Percentiles rank a stretch among this genome's conserved stretches.
These are phyloP conservation scores for Chromoteleia sp. DNA, from an alignment of 2,888 invertebrate genomes.

Conservation along the genomic window DNA sequence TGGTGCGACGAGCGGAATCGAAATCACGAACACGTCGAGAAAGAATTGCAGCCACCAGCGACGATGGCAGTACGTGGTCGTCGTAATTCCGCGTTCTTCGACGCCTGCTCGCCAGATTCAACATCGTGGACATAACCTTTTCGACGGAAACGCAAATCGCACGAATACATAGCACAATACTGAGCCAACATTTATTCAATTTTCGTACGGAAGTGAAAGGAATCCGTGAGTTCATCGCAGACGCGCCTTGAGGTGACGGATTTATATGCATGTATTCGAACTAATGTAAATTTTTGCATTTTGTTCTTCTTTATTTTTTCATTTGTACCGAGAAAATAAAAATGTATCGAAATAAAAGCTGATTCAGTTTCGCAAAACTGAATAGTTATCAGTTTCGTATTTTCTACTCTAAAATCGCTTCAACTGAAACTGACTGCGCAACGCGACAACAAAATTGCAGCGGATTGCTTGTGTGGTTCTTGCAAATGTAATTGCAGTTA, in stretches of 20 bases:
- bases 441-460: conserved; percentile 14
- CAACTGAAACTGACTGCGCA: no score
- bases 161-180: conserved; percentile 94
- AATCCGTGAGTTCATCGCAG: conserved; percentile 85
- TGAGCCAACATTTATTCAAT: conserved; percentile 90
- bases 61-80: conserved; percentile 96
- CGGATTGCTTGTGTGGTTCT: conserved; percentile 11
- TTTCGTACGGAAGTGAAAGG: conserved; percentile 93
- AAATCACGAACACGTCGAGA: conserved; percentile 90
- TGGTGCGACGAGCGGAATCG: conserved; percentile 91
- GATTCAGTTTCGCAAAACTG: no score
- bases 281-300: conserved; percentile 37
- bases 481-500: conserved; percentile 22
- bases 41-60: conserved; percentile 91
- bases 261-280: conserved; percentile 55
- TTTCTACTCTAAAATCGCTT: no score
- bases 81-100: conserved; percentile 91
- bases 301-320: conserved; percentile 53
- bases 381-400: no score
- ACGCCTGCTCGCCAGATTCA: conserved; percentile 91
- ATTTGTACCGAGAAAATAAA: neutral
- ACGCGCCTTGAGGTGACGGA: conserved; percentile 36
- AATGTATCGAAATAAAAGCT: conserved; percentile 4
- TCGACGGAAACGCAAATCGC: conserved; percentile 91
- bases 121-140: conserved; percentile 92